Percentiles rank a stretch among this genome's conserved stretches.
Conservation (phyloP, 2,888 invertebrate species). For the Orchesellides sinensis region DNA sequence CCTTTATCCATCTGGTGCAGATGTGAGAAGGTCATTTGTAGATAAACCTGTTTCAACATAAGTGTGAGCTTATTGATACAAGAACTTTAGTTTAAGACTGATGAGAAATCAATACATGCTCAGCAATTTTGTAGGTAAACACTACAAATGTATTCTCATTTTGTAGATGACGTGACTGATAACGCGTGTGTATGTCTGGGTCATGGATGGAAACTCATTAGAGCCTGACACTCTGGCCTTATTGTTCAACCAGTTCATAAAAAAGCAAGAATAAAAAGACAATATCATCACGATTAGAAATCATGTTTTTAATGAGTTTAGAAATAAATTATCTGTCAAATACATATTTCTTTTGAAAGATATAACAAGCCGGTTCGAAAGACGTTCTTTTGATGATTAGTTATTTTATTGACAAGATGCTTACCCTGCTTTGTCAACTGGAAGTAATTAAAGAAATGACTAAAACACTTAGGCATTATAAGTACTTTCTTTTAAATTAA, state of each 20-base stretch:
- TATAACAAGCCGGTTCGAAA: neutral
- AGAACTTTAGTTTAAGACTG: conserved; percentile 5
- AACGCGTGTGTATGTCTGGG: conserved; percentile 36
- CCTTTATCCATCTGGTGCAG: neutral
- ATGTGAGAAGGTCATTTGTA: conserved; percentile 10
- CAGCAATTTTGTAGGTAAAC: neutral
- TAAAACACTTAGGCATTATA: too few relatives aligned
- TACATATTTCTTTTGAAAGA: too few relatives aligned
- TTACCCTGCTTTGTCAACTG: too few relatives aligned
- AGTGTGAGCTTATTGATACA: neutral
- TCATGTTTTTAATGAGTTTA: conserved; percentile 12
- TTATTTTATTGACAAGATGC: too few relatives aligned
- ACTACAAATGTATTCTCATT: neutral
- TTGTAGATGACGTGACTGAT: conserved; percentile 43
- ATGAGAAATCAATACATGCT: neutral
- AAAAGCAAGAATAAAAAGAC: conserved; percentile 28
- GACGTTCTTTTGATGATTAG: neutral
- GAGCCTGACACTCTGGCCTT: conserved; percentile 36
- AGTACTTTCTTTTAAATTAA: too few relatives aligned
- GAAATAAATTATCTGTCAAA: conserved; percentile 14
- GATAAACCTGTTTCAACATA: conserved; percentile 46
- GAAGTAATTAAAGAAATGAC: too few relatives aligned
- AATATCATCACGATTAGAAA: neutral
- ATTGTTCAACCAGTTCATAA: conserved; percentile 35
- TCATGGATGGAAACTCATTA: conserved; percentile 8